Base-by-base conservation (phyloP, 1,140 invertebrate species). In the Drosophila seguyi region DNA sequence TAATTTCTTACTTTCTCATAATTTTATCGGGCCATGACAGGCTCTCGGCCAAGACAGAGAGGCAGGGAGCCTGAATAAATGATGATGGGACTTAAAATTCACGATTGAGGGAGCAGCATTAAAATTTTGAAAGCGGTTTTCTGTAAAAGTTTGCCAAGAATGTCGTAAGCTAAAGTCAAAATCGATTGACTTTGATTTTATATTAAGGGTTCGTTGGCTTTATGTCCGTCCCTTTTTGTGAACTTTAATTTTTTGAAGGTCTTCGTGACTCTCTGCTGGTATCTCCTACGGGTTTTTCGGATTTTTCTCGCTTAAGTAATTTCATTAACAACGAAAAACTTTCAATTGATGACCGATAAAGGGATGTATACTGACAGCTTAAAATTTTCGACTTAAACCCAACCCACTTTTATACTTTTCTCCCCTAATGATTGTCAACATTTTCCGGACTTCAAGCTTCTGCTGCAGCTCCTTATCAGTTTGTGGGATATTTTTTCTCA, bases 201-300 rank as follows among this genome's bases (percentile, higher is more conserved):
- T 62, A 44, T 56, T 77, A 60, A 27, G 45, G 59, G 80, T 83
- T 88, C 75, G 72, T 67, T 85, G 82, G 52, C 81, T 85, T 61
- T 61, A 20, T 53, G 18, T 16, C 16, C n/a, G 13, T 31, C 16
- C 27, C 38, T 61, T 61, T 45, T 42, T 38, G 1, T 18, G 47
- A 59, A 36, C 18, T 48, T 68, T 48, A 38, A 63, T 62, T 38
- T 66, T 72, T 68, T 20, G n/a, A 4, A 5, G 11, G 3, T 22
- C 7, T 8, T 34, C 44, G 41, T 41, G n/a, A 29, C 38, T 42
- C 31, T 41, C 27, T 6, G 16, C 6, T 25, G 4, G 20, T 55
- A 22, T 45, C 57, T 16, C 20, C 0, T 20, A 14, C 5, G 7
- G 18, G 16, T 20, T 22, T 41, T 69, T 39, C 4, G 34, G 45